phyloP scores from a whole-genome alignment of 2,797 vertebrate species.

The Brotula barbata region DNA sequence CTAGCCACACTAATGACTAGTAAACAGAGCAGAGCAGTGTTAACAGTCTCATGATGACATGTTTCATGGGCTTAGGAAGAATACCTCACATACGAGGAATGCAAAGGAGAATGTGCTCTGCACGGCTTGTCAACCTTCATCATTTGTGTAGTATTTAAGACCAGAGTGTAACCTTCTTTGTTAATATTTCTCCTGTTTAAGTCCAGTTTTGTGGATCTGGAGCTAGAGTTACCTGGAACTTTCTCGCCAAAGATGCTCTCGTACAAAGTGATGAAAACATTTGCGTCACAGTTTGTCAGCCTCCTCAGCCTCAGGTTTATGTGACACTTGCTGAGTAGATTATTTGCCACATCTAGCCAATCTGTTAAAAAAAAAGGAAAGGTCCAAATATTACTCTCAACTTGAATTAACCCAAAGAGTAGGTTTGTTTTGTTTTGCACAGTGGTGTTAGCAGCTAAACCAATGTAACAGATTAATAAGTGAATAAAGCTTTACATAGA shows the following conservation, averaged over 20 bases:
- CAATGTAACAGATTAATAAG: too few relatives aligned
- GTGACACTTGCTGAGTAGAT: slow-evolving; percentile 87
- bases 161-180: not conserved
- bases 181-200: not conserved
- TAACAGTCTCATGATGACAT: slow-evolving; percentile 29
- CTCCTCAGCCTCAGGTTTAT: slow-evolving; percentile 79
- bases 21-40: not conserved
- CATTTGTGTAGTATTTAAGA: not conserved
- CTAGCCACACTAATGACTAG: not conserved
- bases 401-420: not conserved
- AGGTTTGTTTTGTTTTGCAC: too few relatives aligned
- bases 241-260: slow-evolving; percentile 90
- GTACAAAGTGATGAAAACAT: slow-evolving; percentile 87
- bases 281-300: slow-evolving; percentile 87
- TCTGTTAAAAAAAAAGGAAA: slow-evolving; percentile 69
- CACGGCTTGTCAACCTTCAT: slow-evolving; percentile 1
- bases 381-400: not conserved
- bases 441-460: too few relatives aligned
- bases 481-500: too few relatives aligned
- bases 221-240: slow-evolving; percentile 86
- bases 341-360: slow-evolving; percentile 89
- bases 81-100: slow-evolving; percentile 48
- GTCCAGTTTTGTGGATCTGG: not conserved
- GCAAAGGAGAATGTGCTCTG: slow-evolving; percentile 1
- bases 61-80: slow-evolving; percentile 26